Evolutionary conservation across 35 echinoderm and acorn worm genomes (phyloP).

Genomic region (Patiria miniata): DNA sequence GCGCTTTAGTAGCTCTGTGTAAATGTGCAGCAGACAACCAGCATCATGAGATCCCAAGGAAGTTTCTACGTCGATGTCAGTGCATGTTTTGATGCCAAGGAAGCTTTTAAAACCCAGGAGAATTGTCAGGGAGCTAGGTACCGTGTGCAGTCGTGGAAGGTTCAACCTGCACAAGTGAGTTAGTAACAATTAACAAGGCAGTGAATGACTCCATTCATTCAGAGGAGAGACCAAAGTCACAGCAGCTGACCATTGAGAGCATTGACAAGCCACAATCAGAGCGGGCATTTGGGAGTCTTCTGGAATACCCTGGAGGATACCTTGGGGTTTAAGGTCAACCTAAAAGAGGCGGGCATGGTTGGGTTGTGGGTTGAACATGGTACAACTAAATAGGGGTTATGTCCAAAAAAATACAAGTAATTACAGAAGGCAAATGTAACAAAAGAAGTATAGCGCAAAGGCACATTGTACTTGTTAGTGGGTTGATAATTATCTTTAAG

Average conservation of each 20-base stretch:
- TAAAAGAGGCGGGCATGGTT: no score
- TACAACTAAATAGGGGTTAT: no score
- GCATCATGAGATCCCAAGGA: neutral
- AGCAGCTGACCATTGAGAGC: constrained; percentile 39
- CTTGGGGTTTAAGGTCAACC: constrained; percentile 26
- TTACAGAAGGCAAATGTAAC: no score
- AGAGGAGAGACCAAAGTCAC: constrained; percentile 46
- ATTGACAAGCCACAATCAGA: constrained; percentile 44
- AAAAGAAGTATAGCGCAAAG: no score
- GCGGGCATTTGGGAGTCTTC: constrained; percentile 60
- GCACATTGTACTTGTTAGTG: no score
- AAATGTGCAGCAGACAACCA: constrained; percentile 47
- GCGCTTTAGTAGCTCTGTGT: constrained; percentile 22
- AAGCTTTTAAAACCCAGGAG: constrained; percentile 46
- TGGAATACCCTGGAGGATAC: constrained; percentile 47
- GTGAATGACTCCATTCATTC: constrained; percentile 60
- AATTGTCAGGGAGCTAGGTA: constrained; percentile 49
- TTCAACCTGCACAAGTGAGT: constrained; percentile 77
- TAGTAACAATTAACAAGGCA: constrained; percentile 60
- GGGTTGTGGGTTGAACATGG: no score
- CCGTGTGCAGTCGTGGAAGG: constrained; percentile 36
- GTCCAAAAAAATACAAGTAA: no score
- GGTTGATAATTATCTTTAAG: no score
- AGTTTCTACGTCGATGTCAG: constrained; percentile 75
- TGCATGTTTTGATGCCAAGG: constrained; percentile 50